Evolutionary conservation across 1,140 invertebrate species (phyloP).

Genomic region (Diploscapter pachys): DNA sequence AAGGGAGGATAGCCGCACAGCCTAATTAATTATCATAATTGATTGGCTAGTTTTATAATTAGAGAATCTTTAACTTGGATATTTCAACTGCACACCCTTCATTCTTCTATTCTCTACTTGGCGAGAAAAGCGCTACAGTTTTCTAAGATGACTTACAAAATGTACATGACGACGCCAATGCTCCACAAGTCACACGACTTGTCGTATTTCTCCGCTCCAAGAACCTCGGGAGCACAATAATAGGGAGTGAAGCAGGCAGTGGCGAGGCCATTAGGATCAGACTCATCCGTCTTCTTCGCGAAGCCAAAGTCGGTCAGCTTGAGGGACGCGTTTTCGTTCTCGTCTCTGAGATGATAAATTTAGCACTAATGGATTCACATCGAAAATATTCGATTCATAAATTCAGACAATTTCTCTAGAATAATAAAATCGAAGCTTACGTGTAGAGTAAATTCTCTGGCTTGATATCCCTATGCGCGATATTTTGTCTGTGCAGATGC

Average conservation of each 20-base stretch:
- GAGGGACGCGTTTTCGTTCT: conserved; percentile 68
- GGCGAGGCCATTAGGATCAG: conserved; percentile 74
- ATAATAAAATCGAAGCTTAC: conserved; percentile 21
- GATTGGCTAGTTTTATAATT: no score
- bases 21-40: conserved; percentile 60
- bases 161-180: conserved; percentile 95
- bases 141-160: conserved; percentile 71
- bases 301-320: conserved; percentile 98
- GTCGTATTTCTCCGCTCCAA: conserved; percentile 95
- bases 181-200: conserved; percentile 99
- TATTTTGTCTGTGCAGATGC: conserved; percentile 86
- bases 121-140: background rate
- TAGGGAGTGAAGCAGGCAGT: conserved; percentile 98
- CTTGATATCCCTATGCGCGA: conserved; percentile 62
- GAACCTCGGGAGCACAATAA: conserved; percentile 73
- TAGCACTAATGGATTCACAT: no score
- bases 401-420: background rate
- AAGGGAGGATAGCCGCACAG: conserved; percentile 97
- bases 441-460: conserved; percentile 65
- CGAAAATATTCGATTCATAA: no score
- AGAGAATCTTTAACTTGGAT: no score
- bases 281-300: conserved; percentile 73
- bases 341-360: conserved; percentile 35
- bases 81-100: no score
- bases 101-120: no score